These are phyloP conservation scores for Colossoma macropomum DNA, from an alignment of 2,113 vertebrate species.

Conservation along the genomic window DNA sequence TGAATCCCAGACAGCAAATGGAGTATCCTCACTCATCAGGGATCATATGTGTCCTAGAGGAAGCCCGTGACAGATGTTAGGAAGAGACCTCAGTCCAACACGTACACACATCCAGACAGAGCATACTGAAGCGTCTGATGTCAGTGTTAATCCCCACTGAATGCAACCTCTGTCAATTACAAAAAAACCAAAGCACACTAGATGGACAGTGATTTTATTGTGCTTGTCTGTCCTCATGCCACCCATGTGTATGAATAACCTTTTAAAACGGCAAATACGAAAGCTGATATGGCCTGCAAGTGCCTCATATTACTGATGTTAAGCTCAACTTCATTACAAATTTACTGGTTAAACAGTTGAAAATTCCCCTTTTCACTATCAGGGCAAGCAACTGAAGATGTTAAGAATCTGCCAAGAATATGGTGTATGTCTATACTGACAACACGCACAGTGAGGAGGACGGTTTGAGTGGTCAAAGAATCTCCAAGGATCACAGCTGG, in stretches of 20 bases:
- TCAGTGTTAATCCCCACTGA: slow-evolving; percentile 42
- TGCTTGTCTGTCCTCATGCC: slow-evolving; percentile 25
- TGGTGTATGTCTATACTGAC: no score
- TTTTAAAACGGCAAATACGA: slow-evolving; percentile 17
- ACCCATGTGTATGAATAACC: slow-evolving; percentile 23
- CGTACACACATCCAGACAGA: slow-evolving; percentile 12
- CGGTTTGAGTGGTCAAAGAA: no score
- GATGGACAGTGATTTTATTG: slow-evolving; percentile 36
- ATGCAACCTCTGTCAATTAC: slow-evolving; percentile 35
- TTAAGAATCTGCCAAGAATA: no score
- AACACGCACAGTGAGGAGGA: no score
- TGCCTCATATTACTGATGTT: background rate
- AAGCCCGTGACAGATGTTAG: slow-evolving; percentile 53
- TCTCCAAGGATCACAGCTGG: no score
- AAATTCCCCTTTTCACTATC: no score
- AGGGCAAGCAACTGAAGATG: no score
- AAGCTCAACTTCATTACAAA: background rate
- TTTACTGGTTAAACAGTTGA: background rate
- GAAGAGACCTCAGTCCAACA: slow-evolving; percentile 27
- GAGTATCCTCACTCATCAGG: slow-evolving; percentile 62
- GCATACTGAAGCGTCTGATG: slow-evolving; percentile 33
- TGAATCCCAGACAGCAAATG: slow-evolving; percentile 67
- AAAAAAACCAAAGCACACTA: slow-evolving; percentile 31
- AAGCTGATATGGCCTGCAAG: background rate
- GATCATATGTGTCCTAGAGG: slow-evolving; percentile 59